Evolutionary conservation across 2,888 invertebrate genomes (phyloP).

Genomic region (Allolobophora icterica): DNA sequence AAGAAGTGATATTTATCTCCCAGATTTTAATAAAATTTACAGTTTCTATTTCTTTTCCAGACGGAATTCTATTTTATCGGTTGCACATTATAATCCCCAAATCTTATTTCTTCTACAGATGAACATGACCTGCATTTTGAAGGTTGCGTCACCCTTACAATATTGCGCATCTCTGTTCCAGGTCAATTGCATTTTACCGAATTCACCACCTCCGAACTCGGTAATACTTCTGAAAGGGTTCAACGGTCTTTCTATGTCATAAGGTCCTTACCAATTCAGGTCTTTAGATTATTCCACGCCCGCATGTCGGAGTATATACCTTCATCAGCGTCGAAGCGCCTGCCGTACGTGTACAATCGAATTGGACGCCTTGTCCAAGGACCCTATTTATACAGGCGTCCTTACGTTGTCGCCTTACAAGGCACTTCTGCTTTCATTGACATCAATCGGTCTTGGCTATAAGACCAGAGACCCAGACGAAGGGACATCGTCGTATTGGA

Average conservation of each 20-base stretch:
- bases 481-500: slow-evolving; percentile 7
- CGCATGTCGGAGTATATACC: background rate
- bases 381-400: too few relatives aligned
- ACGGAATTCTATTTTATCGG: too few relatives aligned
- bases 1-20: background rate
- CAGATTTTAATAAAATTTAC: background rate
- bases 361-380: background rate
- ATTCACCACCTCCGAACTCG: background rate
- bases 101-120: background rate
- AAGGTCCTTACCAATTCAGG: background rate
- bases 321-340: background rate
- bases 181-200: background rate
- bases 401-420: background rate
- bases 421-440: background rate
- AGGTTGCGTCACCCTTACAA: background rate
- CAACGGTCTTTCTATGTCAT: background rate
- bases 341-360: too few relatives aligned
- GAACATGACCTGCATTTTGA: background rate
- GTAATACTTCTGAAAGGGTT: background rate
- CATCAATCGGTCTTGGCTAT: background rate
- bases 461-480: background rate
- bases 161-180: background rate
- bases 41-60: background rate
- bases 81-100: background rate
- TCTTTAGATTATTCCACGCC: background rate